Conservation (phyloP, 2,113 vertebrate genomes). For the Callaeas wilsoni region DNA sequence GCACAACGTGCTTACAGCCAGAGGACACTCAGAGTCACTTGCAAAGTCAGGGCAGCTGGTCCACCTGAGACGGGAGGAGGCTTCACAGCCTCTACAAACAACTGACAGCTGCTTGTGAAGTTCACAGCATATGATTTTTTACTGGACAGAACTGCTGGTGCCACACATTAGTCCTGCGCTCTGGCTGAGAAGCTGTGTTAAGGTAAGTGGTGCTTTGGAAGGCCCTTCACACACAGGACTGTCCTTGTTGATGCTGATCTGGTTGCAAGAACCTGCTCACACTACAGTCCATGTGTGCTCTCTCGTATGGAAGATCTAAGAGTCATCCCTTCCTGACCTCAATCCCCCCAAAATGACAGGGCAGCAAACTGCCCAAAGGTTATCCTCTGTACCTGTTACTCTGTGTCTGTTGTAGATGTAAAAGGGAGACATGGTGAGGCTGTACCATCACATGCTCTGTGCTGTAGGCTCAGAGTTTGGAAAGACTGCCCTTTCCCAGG, state of each 20-base stretch:
- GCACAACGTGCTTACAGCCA: neutral
- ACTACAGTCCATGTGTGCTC: too few relatives aligned
- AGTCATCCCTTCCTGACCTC: neutral
- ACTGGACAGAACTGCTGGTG: neutral
- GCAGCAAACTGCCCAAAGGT: neutral
- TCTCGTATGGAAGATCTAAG: neutral
- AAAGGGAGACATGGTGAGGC: neutral
- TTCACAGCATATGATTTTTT: neutral
- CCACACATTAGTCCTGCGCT: neutral
- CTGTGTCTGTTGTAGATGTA: neutral
- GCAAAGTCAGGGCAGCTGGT: neutral
- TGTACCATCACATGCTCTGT: neutral
- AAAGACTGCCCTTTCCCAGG: neutral
- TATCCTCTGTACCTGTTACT: neutral
- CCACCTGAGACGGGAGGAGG: accelerated
- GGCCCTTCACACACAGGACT: neutral
- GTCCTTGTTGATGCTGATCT: neutral
- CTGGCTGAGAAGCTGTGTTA: neutral
- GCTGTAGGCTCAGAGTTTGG: neutral
- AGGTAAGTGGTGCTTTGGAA: neutral
- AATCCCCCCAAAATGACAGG: neutral
- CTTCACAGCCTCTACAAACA: neutral
- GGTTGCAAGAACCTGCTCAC: neutral
- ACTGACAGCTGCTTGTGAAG: neutral
- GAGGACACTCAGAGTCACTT: neutral